phyloP scores from a whole-genome alignment of 2,113 vertebrate species.

The Catharus bicknelli region DNA sequence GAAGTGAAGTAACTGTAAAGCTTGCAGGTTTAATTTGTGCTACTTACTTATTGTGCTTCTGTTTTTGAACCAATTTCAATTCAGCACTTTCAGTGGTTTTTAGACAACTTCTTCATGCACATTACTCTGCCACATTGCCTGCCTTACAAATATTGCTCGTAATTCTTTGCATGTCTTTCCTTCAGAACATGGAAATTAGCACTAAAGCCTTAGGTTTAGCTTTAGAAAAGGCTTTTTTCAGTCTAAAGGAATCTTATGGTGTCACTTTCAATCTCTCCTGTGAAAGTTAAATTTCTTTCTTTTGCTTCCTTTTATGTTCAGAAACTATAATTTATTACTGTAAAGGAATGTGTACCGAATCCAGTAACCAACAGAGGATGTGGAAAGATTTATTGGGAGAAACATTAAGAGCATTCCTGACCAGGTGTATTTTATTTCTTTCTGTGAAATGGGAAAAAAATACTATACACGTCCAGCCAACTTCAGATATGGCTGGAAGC shows the following conservation, averaged over 20 bases:
- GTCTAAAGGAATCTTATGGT: not conserved
- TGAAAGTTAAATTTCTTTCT: slow-evolving; percentile 54
- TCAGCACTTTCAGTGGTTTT: not conserved
- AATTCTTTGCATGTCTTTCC: not conserved
- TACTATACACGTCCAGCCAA: not conserved
- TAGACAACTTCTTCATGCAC: not conserved
- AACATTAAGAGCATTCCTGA: slow-evolving; percentile 52
- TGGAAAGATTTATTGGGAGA: slow-evolving; percentile 62
- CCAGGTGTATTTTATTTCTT: slow-evolving; percentile 53
- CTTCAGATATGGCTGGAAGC: slow-evolving; percentile 47
- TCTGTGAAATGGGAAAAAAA: not conserved
- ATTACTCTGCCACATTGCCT: not conserved
- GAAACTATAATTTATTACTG: slow-evolving; percentile 56
- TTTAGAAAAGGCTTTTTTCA: slow-evolving; percentile 24
- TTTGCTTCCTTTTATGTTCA: slow-evolving; percentile 56
- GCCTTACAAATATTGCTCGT: not conserved
- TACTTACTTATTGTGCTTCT: not conserved
- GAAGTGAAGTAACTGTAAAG: not conserved
- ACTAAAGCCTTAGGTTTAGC: not conserved
- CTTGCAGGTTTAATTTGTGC: not conserved
- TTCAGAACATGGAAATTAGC: not conserved
- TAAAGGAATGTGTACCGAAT: slow-evolving; percentile 46
- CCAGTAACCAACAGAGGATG: slow-evolving; percentile 58
- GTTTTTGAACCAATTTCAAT: not conserved
- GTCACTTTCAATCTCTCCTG: slow-evolving; percentile 31